Base-by-base conservation (phyloP, 2,113 vertebrate genomes). In the Carollia perspicillata region DNA sequence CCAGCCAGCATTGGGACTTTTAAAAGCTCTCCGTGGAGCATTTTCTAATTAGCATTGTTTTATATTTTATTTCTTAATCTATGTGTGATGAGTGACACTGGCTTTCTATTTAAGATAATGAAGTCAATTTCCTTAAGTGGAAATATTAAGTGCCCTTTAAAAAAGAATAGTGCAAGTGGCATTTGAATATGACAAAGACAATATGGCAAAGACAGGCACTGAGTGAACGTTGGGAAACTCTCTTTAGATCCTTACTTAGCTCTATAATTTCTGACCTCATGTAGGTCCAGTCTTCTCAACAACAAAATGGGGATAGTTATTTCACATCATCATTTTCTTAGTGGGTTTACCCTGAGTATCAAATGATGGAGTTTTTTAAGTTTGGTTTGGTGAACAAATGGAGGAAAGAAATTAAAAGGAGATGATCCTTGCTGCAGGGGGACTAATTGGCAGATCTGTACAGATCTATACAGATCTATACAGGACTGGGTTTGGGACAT, bases 11-110 rank as follows among this genome's bases (percentile, higher is more conserved):
- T n/a, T 84, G 47, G 22, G 28, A 83, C 83, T 94, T 92, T 51
- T 55, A 18, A 83, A 84, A 84, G 30, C 9, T 80, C 53, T 81
- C 51, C 17, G 89, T 17, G 47, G 33, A 87, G 13, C 2, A 26
- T 30, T 84, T 94, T 96, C 40, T 84, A 84, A 53, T 63, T 74
- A 74, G 55, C 89, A 74, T 78, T 51, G n/a, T 60, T 89, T 87
- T 68, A 42, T 13, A 35, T 86, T 68, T 7, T 92, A 86, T 83
- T 78, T 83, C 84, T 69, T 79, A n/a, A 87, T 80, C 44, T 63
- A 20, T 17, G 90, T 77, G 77, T 83, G 51, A 35, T 6, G 8
- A 71, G 18, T 35, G 26, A 66, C 65, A 40, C 8, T 68, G 12
- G 20, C 53, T 93, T 96, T 87, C 71, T 90, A 22, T 68, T 74